Conservation (phyloP, 2,888 invertebrate genomes). For the Xestobium rufovillosum region DNA sequence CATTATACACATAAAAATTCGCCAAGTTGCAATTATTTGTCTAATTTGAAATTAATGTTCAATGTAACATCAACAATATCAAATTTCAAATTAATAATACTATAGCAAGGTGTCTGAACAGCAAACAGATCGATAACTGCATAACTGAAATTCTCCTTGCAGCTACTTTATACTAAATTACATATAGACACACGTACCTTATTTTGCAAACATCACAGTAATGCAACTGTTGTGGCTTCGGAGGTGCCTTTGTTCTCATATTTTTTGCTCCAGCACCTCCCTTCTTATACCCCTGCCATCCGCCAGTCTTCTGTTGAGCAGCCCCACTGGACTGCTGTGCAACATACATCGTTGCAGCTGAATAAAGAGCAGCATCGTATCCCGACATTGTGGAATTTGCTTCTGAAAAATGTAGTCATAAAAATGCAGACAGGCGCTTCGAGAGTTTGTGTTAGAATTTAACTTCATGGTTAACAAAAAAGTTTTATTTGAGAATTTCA, state of each 20-base stretch:
- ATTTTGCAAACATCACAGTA: slow-evolving; percentile 99
- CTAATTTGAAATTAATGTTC: no score
- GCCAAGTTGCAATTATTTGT: no score
- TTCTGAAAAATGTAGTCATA: no score
- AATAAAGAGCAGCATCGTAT: slow-evolving; percentile 92
- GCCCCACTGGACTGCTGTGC: slow-evolving; percentile 65
- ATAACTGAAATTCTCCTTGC: slow-evolving; percentile 22
- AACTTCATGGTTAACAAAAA: no score
- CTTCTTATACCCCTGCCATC: slow-evolving; percentile 58
- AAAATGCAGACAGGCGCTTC: no score
- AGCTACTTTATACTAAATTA: slow-evolving; percentile 6
- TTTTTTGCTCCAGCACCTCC: slow-evolving; percentile 52
- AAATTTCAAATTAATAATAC: no score
- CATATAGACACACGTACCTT: slow-evolving; percentile 54
- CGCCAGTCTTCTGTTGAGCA: slow-evolving; percentile 43
- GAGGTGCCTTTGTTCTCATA: slow-evolving; percentile 70
- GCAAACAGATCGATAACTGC: slow-evolving; percentile 15
- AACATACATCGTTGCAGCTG: slow-evolving; percentile 91
- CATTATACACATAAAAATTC: no score
- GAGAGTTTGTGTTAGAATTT: no score
- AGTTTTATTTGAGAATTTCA: no score
- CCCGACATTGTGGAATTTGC: slow-evolving; percentile 67
- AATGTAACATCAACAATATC: no score
- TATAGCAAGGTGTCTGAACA: slow-evolving; percentile 26
- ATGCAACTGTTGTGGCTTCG: slow-evolving; percentile 88